phyloP scores from a whole-genome alignment of 2,113 vertebrate genomes.

The Candoia aspera region DNA sequence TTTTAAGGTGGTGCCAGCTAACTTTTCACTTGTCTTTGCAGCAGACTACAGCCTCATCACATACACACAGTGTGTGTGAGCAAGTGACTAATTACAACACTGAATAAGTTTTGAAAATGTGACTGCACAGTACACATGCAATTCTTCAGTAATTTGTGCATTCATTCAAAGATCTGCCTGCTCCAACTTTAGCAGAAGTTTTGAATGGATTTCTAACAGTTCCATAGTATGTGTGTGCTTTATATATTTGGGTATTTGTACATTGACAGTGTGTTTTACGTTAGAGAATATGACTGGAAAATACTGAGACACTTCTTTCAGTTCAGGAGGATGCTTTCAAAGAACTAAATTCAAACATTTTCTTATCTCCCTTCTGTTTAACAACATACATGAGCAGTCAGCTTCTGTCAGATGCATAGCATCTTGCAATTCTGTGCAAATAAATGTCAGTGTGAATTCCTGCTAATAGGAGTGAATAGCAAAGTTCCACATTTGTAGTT shows the following conservation, averaged over 20 bases:
- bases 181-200: background rate
- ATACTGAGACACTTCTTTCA: background rate
- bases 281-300: background rate
- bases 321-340: background rate
- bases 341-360: background rate
- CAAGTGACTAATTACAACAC: background rate
- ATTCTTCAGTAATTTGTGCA: background rate
- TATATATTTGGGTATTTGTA: background rate
- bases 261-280: background rate
- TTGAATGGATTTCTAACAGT: background rate
- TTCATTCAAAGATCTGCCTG: background rate
- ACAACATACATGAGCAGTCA: background rate
- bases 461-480: background rate
- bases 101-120: background rate
- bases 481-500: background rate
- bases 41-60: background rate
- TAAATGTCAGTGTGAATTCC: background rate
- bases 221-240: background rate
- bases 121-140: background rate
- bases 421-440: background rate
- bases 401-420: background rate
- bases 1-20: background rate
- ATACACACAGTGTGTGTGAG: background rate
- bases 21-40: background rate
- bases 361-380: background rate